Conservation (phyloP, 2,797 vertebrate genomes). For the Gallirallus australis region DNA sequence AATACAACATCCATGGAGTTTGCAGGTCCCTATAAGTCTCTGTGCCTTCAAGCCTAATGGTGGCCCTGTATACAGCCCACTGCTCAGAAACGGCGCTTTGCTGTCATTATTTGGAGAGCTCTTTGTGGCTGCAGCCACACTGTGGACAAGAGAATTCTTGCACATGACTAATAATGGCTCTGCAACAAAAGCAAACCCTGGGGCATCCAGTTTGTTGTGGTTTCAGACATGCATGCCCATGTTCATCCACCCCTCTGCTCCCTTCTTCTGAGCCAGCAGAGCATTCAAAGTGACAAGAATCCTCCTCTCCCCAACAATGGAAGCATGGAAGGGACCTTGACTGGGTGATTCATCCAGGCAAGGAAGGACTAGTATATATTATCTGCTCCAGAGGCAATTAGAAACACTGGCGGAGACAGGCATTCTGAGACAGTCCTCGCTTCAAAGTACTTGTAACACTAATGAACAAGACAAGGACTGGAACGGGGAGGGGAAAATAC, state of each 20-base stretch:
- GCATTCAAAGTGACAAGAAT: slow-evolving; percentile 41
- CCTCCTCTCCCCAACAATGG: slow-evolving; percentile 16
- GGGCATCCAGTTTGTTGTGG: slow-evolving; percentile 32
- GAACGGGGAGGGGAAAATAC: background rate
- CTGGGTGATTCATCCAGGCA: slow-evolving; percentile 19
- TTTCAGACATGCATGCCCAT: background rate
- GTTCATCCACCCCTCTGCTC: background rate
- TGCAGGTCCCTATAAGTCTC: background rate
- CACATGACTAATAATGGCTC: slow-evolving; percentile 13
- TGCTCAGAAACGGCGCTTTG: background rate
- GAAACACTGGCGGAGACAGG: background rate
- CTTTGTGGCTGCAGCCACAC: background rate
- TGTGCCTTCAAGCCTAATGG: background rate
- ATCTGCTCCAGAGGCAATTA: slow-evolving; percentile 35
- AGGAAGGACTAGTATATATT: background rate
- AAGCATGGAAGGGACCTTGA: background rate
- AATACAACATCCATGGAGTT: background rate
- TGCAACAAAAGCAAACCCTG: slow-evolving; percentile 52
- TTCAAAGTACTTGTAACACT: background rate
- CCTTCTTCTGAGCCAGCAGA: background rate
- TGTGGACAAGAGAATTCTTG: slow-evolving; percentile 36
- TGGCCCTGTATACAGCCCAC: fast-evolving
- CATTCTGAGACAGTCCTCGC: background rate
- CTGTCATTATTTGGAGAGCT: background rate
- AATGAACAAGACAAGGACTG: background rate